Percentiles rank a stretch among this genome's conserved stretches.
Conservation (phyloP, 2,113 vertebrate species). For the Dendropsophus ebraccatus region DNA sequence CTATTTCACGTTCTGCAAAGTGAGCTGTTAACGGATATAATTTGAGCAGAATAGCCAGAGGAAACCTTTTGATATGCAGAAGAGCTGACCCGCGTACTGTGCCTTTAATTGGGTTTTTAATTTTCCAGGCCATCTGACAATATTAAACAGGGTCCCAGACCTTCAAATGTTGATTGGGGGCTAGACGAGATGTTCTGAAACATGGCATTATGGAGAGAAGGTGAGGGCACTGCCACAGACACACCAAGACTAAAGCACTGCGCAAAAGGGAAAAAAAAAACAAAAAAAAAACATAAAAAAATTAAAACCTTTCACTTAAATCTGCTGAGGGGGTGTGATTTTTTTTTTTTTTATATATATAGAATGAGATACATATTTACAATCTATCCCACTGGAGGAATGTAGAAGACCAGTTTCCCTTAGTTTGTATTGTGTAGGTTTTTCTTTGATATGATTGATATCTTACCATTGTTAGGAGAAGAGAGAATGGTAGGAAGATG, state of each 20-base stretch:
- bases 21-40: constrained; percentile 99
- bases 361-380: neutral
- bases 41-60: constrained; percentile 97
- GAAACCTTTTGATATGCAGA: constrained; percentile 99
- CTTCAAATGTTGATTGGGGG: constrained; percentile 92
- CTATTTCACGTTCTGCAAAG: constrained; percentile 96
- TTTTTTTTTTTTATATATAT: neutral
- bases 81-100: constrained; percentile 97
- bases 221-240: constrained; percentile 75
- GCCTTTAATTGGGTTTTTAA: constrained; percentile 99
- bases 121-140: constrained; percentile 99
- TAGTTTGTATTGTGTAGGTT: neutral
- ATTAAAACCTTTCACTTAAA: neutral
- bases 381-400: neutral
- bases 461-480: neutral
- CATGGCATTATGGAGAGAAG: constrained; percentile 80
- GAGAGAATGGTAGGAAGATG: neutral
- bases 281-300: too few species aligned
- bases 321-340: too few species aligned
- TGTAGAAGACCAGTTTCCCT: too few species aligned
- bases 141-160: constrained; percentile 99
- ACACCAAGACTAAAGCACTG: constrained; percentile 64
- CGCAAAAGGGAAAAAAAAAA: neutral
- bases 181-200: constrained; percentile 88
- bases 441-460: neutral